Evolutionary conservation across 1,140 invertebrate species (phyloP).

Genomic region (Cryptotermes secundus): DNA sequence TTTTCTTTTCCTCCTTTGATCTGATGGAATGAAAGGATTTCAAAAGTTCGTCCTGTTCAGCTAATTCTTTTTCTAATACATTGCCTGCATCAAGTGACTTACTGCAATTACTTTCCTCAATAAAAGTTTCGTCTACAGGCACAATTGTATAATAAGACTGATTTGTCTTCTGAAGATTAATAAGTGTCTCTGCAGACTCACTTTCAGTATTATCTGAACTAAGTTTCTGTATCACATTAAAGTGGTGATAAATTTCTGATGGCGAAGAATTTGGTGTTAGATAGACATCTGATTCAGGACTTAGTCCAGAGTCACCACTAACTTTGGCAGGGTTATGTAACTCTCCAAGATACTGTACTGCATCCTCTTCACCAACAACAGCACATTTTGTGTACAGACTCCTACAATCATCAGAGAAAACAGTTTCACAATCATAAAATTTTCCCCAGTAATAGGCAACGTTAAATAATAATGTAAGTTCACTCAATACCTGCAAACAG

Average conservation of each 20-base stretch:
- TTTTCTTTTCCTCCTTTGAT: constrained; percentile 36
- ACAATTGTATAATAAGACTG: constrained; percentile 41
- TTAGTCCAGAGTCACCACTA: constrained; percentile 27
- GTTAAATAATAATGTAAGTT: no score
- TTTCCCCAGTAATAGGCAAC: no score
- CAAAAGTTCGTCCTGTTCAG: constrained; percentile 43
- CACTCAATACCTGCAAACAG: no score
- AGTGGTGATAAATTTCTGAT: constrained; percentile 27
- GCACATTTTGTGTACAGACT: constrained; percentile 32
- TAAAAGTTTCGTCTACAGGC: constrained; percentile 39
- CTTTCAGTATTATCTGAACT: not conserved
- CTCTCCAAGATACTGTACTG: constrained; percentile 28
- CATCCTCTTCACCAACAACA: constrained; percentile 29
- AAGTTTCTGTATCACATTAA: not conserved
- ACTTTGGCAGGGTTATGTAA: not conserved
- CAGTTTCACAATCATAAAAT: no score
- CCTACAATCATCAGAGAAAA: constrained; percentile 24
- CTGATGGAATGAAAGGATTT: constrained; percentile 42
- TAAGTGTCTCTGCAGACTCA: not conserved
- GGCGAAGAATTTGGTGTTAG: constrained; percentile 33
- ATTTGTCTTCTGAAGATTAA: constrained; percentile 27
- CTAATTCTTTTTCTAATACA: constrained; percentile 41
- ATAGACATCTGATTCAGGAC: constrained; percentile 34
- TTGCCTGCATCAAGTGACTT: not conserved
- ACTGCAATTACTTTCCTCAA: not conserved